Conservation (phyloP, 2,888 invertebrate genomes). For the Tetrapedia diversipes region DNA sequence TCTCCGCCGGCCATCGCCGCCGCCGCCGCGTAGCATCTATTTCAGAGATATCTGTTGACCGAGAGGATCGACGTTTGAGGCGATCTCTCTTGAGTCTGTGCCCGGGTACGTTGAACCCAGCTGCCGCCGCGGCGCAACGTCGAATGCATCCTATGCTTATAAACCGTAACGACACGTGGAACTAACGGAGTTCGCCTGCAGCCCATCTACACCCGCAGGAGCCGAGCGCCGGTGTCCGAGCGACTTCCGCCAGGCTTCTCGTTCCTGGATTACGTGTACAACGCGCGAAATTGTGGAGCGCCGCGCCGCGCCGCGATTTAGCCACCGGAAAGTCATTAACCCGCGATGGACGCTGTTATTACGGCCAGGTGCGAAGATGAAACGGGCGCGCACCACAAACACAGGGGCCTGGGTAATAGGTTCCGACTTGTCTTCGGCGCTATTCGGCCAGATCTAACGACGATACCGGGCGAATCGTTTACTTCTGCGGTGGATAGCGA, state of each 20-base stretch:
- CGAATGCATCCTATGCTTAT: slow-evolving; percentile 78
- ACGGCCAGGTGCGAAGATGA: slow-evolving; percentile 27
- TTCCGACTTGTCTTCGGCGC: slow-evolving; percentile 11
- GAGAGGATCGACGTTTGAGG: slow-evolving; percentile 61
- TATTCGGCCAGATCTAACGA: background rate
- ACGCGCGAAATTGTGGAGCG: slow-evolving; percentile 44
- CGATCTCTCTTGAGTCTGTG: slow-evolving; percentile 64
- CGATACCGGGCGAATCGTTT: background rate
- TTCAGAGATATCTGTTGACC: slow-evolving; percentile 67
- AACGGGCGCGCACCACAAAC: slow-evolving; percentile 18
- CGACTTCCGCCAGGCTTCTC: slow-evolving; percentile 51
- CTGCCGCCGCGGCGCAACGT: slow-evolving; percentile 65
- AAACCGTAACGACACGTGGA: slow-evolving; percentile 80
- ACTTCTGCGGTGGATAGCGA: background rate
- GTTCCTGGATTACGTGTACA: slow-evolving; percentile 43
- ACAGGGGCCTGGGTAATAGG: slow-evolving; percentile 8
- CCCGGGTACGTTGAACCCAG: slow-evolving; percentile 76
- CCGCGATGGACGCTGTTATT: slow-evolving; percentile 50
- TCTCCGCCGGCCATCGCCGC: background rate
- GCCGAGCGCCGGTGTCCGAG: slow-evolving; percentile 37
- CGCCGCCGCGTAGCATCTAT: slow-evolving; percentile 53
- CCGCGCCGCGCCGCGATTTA: slow-evolving; percentile 36
- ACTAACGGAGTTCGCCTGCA: slow-evolving; percentile 74
- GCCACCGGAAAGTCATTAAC: slow-evolving; percentile 49
- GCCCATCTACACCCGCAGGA: slow-evolving; percentile 70